Conservation (phyloP, 2,888 invertebrate genomes). For the Anthrax anthrax region DNA sequence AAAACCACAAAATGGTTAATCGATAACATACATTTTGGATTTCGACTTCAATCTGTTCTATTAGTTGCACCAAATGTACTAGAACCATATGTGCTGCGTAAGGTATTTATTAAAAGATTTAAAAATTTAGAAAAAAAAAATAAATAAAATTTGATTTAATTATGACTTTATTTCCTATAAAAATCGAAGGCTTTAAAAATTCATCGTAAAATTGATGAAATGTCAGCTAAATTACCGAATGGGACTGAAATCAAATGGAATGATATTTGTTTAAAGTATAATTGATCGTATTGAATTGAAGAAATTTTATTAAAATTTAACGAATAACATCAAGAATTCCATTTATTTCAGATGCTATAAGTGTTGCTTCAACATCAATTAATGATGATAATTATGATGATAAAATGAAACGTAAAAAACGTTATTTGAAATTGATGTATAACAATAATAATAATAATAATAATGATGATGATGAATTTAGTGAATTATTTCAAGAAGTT, state of each 20-base stretch:
- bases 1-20: constrained; percentile 59
- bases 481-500: constrained; percentile 8
- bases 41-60: constrained; percentile 46
- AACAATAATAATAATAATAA: background rate
- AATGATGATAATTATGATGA: background rate
- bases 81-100: constrained; percentile 41
- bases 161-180: too few species aligned
- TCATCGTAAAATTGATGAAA: constrained; percentile 36
- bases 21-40: constrained; percentile 47
- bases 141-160: constrained; percentile 2
- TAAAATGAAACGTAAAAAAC: background rate
- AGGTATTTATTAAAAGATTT: constrained; percentile 22
- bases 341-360: constrained; percentile 6
- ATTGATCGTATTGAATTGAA: constrained; percentile 2
- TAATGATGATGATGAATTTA: constrained; percentile 4
- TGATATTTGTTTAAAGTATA: constrained; percentile 15
- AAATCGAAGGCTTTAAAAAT: constrained; percentile 36
- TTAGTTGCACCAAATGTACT: constrained; percentile 53
- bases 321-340: constrained; percentile 7
- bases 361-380: too few species aligned
- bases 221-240: constrained; percentile 28
- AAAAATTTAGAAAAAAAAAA: background rate
- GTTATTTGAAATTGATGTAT: too few species aligned
- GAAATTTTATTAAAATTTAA: background rate
- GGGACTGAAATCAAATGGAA: constrained; percentile 12